These are phyloP conservation scores for Agapornis roseicollis DNA, from an alignment of 2,113 vertebrate genomes.

Conservation along the genomic window DNA sequence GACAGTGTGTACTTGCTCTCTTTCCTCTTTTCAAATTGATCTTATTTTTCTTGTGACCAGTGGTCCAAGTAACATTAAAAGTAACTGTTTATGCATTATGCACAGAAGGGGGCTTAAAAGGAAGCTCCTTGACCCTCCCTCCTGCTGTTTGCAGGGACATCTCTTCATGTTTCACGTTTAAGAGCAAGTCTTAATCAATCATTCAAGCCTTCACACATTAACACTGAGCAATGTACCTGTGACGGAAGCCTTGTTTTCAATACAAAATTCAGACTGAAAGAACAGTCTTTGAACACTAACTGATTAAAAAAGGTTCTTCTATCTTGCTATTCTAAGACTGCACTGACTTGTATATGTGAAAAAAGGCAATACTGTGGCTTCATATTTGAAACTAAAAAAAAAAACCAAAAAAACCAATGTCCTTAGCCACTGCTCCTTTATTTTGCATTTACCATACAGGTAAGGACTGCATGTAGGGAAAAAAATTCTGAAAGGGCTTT, in stretches of 20 bases:
- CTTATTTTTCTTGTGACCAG: slow-evolving; percentile 1
- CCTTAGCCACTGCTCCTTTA: background rate
- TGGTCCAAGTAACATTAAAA: slow-evolving; percentile 19
- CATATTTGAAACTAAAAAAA: background rate
- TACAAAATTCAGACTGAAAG: background rate
- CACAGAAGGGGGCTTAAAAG: background rate
- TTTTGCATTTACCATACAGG: background rate
- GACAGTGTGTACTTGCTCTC: background rate
- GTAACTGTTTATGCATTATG: background rate
- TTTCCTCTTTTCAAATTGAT: background rate
- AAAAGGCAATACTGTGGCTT: background rate
- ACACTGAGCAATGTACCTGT: background rate
- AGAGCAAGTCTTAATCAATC: background rate
- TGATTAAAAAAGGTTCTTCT: background rate
- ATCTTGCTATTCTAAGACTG: background rate
- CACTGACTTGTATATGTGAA: background rate
- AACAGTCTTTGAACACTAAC: background rate
- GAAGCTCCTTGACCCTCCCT: background rate
- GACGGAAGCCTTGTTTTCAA: background rate
- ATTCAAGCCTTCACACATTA: background rate
- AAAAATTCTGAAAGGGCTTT: background rate
- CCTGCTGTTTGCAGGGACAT: background rate
- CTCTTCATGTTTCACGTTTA: background rate
- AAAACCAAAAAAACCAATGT: background rate
- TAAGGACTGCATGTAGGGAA: background rate